These are phyloP conservation scores for Microplitis mediator DNA, from an alignment of 1,140 invertebrate genomes.

Conservation along the genomic window DNA sequence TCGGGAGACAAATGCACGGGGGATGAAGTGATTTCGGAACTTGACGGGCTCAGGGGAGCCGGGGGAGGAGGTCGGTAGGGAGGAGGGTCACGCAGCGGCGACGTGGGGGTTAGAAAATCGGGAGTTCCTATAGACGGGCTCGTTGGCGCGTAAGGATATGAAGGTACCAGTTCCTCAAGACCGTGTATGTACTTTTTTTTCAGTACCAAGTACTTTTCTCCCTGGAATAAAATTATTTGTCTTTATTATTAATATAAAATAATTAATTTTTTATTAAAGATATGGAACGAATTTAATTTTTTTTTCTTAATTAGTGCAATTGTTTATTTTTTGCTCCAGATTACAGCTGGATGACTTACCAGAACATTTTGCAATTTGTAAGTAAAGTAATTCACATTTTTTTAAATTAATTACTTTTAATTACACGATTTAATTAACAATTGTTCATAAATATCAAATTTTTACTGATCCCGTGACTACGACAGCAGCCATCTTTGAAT, in stretches of 20 bases:
- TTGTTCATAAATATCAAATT: no score
- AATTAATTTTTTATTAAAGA: background rate
- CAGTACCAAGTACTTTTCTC: slow-evolving; percentile 83
- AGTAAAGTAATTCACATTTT: no score
- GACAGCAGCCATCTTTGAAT: no score
- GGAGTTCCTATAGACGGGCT: slow-evolving; percentile 43
- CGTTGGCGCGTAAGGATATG: slow-evolving; percentile 26
- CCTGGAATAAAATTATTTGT: slow-evolving; percentile 54
- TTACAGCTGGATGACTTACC: no score
- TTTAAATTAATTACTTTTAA: no score
- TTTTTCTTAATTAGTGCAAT: no score
- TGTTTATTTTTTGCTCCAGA: no score
- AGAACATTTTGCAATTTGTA: no score
- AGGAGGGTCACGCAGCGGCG: slow-evolving; percentile 64
- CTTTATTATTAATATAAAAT: background rate
- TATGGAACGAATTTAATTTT: no score
- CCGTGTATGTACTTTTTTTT: slow-evolving; percentile 74
- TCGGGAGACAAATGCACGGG: slow-evolving; percentile 13
- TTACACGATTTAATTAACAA: no score
- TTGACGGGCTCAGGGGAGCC: slow-evolving; percentile 54
- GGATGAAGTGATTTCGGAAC: slow-evolving; percentile 32
- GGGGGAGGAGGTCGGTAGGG: slow-evolving; percentile 72
- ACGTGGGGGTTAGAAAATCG: slow-evolving; percentile 46
- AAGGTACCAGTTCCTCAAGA: slow-evolving; percentile 51
- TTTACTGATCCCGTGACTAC: no score